These are phyloP conservation scores for Typhlichthys eigenmanni DNA, from an alignment of 2,797 vertebrate species.

Conservation along the genomic window DNA sequence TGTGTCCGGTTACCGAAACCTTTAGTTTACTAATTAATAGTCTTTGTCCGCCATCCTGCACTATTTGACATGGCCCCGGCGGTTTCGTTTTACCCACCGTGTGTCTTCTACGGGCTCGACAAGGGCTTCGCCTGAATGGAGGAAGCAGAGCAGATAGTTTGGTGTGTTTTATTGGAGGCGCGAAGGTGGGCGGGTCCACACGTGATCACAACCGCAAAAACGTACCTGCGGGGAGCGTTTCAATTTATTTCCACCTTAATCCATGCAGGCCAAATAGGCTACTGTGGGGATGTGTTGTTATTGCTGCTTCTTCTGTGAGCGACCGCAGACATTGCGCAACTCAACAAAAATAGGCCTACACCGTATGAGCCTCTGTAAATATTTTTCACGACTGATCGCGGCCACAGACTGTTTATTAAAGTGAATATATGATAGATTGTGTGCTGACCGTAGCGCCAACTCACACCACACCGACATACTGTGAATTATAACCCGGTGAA, in stretches of 20 bases:
- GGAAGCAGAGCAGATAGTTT: slow-evolving; percentile 19
- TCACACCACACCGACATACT: slow-evolving; percentile 60
- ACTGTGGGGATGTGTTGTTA: too few relatives aligned
- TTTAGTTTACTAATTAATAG: slow-evolving; percentile 59
- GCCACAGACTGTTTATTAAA: slow-evolving; percentile 14
- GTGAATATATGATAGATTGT: slow-evolving; percentile 37
- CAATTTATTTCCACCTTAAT: neutral
- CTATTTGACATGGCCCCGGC: neutral
- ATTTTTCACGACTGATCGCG: slow-evolving; percentile 22
- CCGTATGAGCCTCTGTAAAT: slow-evolving; percentile 2
- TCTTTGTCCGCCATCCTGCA: slow-evolving; percentile 17
- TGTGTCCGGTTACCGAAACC: slow-evolving; percentile 46
- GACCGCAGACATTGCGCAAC: slow-evolving; percentile 2
- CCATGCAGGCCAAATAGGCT: too few relatives aligned
- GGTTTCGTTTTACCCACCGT: slow-evolving; percentile 49
- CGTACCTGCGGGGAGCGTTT: slow-evolving; percentile 66
- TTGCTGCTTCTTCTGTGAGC: neutral
- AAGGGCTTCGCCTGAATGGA: slow-evolving; percentile 14
- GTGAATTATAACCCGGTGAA: too few relatives aligned
- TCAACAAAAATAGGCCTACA: neutral
- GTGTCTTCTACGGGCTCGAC: neutral
- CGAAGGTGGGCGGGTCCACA: slow-evolving; percentile 61
- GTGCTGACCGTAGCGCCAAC: slow-evolving; percentile 25
- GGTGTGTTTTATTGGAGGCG: slow-evolving; percentile 31
- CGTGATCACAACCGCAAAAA: slow-evolving; percentile 45